Conservation (phyloP, 2,113 vertebrate genomes). For the Phrynosoma platyrhinos region DNA sequence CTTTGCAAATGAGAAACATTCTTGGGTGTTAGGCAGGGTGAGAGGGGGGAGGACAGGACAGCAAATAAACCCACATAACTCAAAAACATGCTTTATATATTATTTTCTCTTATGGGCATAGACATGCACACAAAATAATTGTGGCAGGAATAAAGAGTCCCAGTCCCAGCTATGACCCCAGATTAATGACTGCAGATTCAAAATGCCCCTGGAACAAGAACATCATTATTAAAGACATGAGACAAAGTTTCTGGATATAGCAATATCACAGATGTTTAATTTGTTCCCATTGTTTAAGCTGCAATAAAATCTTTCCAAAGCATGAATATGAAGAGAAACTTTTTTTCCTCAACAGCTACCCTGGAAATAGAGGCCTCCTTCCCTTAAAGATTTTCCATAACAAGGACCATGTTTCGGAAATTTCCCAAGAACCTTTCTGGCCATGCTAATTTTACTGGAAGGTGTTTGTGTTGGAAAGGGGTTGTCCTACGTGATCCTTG, state of each 20-base stretch:
- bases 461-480: no score
- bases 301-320: background rate
- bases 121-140: constrained; percentile 57
- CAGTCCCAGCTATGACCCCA: background rate
- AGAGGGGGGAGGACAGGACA: background rate
- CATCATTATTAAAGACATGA: constrained; percentile 55
- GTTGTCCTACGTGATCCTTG: background rate
- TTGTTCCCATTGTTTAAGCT: constrained; percentile 12
- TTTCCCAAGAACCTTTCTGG: background rate
- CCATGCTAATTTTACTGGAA: background rate
- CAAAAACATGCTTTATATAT: constrained; percentile 13
- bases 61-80: constrained; percentile 5
- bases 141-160: constrained; percentile 50
- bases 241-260: constrained; percentile 50
- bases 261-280: constrained; percentile 41
- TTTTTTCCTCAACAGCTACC: background rate
- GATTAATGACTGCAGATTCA: constrained; percentile 45
- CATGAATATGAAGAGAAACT: background rate
- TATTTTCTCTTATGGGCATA: constrained; percentile 33
- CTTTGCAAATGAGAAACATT: constrained; percentile 78
- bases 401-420: background rate
- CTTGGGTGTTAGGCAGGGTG: constrained; percentile 69
- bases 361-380: constrained; percentile 3
- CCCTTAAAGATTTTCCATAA: background rate
- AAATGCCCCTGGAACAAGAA: constrained; percentile 48